phyloP scores from a whole-genome alignment of 30 jellyfish, hydroid and myxozoan genomes.

The Pelagia noctiluca region DNA sequence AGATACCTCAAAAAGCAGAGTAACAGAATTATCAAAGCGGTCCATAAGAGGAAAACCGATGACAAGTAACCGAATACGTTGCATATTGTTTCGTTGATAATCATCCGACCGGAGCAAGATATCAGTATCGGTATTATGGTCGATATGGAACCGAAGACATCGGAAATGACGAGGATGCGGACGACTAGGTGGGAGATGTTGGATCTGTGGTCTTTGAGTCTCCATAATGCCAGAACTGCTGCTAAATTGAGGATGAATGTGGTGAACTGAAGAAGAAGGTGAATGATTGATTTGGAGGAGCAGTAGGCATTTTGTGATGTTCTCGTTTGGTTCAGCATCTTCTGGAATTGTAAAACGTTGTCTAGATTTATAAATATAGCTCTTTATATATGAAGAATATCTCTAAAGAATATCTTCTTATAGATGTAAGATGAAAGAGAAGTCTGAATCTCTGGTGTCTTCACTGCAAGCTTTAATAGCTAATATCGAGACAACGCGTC shows the following conservation, averaged over 20 bases:
- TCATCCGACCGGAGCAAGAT: conserved; percentile 26
- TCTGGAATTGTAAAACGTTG: no score
- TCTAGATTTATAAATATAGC: no score
- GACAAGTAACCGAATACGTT: conserved; percentile 69
- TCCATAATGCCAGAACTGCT: conserved; percentile 57
- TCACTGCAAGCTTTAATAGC: no score
- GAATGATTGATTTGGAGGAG: conserved; percentile 20
- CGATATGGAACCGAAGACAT: conserved; percentile 46
- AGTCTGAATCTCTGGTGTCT: no score
- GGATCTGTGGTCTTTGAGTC: conserved; percentile 40
- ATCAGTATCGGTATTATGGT: conserved; percentile 48
- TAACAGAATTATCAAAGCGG: conserved; percentile 66
- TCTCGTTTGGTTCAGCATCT: no score
- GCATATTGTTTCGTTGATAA: conserved; percentile 25
- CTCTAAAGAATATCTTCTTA: no score
- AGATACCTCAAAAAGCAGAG: conserved; percentile 74
- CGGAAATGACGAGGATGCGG: conserved; percentile 66
- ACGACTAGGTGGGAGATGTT: conserved; percentile 69
- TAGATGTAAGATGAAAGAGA: no score
- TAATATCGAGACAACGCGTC: no score
- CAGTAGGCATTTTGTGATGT: no score
- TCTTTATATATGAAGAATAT: no score
- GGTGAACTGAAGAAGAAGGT: conserved; percentile 29
- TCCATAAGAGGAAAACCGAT: conserved; percentile 67
- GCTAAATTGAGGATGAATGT: conserved; percentile 35